Conservation (phyloP, 2,888 invertebrate genomes). For the Melanostoma scalare region DNA sequence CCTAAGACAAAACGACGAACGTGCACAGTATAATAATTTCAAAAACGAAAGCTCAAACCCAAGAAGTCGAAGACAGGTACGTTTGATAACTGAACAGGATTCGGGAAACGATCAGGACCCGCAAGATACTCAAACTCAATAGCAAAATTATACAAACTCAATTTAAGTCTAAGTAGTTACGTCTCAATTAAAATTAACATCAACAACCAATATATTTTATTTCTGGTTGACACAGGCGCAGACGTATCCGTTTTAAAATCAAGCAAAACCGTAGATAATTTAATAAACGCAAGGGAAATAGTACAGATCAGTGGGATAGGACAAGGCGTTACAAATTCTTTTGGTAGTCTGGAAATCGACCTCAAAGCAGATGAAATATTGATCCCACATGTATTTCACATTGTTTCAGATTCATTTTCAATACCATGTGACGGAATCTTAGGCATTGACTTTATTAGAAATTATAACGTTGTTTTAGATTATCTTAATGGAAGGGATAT, state of each 20-base stretch:
- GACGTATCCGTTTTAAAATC: conserved; percentile 6
- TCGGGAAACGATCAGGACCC: conserved; percentile 12
- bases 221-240: conserved; percentile 12
- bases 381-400: conserved; percentile 13
- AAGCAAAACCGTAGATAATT: neutral
- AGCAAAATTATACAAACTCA: conserved; percentile 7
- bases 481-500: neutral
- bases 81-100: conserved; percentile 22
- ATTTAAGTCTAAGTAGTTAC: conserved; percentile 10
- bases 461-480: conserved; percentile 17
- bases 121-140: conserved; percentile 13
- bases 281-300: neutral
- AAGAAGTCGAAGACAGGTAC: conserved; percentile 12
- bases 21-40: neutral
- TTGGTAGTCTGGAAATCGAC: neutral
- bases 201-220: conserved; percentile 6
- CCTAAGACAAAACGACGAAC: neutral
- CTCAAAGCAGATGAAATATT: neutral
- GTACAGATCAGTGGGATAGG: conserved; percentile 6
- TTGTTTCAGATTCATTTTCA: conserved; percentile 9
- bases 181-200: neutral
- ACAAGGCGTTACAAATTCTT: neutral
- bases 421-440: conserved; percentile 16
- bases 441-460: conserved; percentile 23
- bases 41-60: neutral